Conservation (phyloP, 1,140 invertebrate genomes). For the Drosophila virilis region DNA sequence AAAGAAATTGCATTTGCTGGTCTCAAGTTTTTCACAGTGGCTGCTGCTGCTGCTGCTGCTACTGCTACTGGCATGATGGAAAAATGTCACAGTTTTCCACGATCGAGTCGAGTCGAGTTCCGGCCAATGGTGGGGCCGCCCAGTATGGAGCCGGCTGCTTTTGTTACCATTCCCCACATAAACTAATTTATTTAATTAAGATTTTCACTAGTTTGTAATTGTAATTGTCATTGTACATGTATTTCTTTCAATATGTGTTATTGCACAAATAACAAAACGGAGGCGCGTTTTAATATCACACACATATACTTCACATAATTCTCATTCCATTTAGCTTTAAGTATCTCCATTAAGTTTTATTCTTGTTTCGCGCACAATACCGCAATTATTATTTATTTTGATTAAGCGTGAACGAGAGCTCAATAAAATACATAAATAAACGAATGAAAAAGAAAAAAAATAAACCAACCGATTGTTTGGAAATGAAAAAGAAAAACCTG, state of each 20-base stretch:
- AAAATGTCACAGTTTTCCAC: slow-evolving; percentile 80
- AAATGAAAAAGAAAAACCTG: slow-evolving; percentile 44
- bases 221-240: slow-evolving; percentile 29
- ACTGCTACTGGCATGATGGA: slow-evolving; percentile 39
- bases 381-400: slow-evolving; percentile 75
- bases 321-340: slow-evolving; percentile 38
- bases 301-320: slow-evolving; percentile 36
- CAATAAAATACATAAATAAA: slow-evolving; percentile 69
- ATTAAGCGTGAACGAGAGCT: slow-evolving; percentile 74
- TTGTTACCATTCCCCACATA: slow-evolving; percentile 78
- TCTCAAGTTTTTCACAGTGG: slow-evolving; percentile 60
- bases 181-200: slow-evolving; percentile 81
- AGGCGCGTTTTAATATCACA: slow-evolving; percentile 14
- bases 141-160: slow-evolving; percentile 37
- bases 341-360: slow-evolving; percentile 38
- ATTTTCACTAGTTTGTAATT: slow-evolving; percentile 75
- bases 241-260: slow-evolving; percentile 48
- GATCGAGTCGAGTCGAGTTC: slow-evolving; percentile 55
- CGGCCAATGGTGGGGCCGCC: slow-evolving; percentile 41
- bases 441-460: not conserved
- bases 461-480: slow-evolving; percentile 8
- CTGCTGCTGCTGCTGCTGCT: slow-evolving; percentile 19
- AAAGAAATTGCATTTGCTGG: slow-evolving; percentile 44
- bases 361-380: slow-evolving; percentile 41
- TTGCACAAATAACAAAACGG: slow-evolving; percentile 79